A percentile compares a stretch with the other conserved stretches of the same genome.
These are phyloP conservation scores for Cryptophagus acutangulus DNA, from an alignment of 2,888 invertebrate species.

Conservation along the genomic window DNA sequence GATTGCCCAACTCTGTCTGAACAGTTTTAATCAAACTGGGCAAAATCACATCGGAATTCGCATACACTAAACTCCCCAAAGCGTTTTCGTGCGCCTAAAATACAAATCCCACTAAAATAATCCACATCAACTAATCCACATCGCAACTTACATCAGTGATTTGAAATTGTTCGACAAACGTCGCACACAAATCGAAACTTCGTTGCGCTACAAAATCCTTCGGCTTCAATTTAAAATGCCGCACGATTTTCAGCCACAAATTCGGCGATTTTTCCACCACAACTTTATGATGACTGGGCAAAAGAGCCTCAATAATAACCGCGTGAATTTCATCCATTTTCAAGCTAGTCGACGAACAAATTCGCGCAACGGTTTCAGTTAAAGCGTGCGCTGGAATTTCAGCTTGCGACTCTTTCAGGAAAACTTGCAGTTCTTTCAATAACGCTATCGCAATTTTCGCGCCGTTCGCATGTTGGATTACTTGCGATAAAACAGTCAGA, in stretches of 20 bases:
- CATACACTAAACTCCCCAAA: slow-evolving; percentile 62
- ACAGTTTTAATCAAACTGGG: slow-evolving; percentile 61
- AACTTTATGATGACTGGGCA: slow-evolving; percentile 72
- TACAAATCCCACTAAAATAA: slow-evolving; percentile 9
- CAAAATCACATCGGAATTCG: slow-evolving; percentile 62
- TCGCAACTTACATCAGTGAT: background rate
- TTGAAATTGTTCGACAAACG: slow-evolving; percentile 56
- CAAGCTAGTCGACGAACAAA: slow-evolving; percentile 45
- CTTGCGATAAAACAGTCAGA: slow-evolving; percentile 54
- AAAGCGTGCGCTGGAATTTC: slow-evolving; percentile 48
- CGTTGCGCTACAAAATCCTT: slow-evolving; percentile 57
- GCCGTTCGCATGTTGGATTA: slow-evolving; percentile 55
- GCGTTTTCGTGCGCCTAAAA: slow-evolving; percentile 62
- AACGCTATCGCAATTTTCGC: slow-evolving; percentile 60
- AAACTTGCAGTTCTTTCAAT: slow-evolving; percentile 60
- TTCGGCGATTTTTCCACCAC: slow-evolving; percentile 55
- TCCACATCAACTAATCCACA: background rate
- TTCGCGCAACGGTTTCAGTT: slow-evolving; percentile 44
- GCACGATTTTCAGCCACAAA: slow-evolving; percentile 66
- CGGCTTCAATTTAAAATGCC: slow-evolving; percentile 56
- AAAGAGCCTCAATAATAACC: slow-evolving; percentile 62
- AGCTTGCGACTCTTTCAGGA: slow-evolving; percentile 61
- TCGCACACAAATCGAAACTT: slow-evolving; percentile 55
- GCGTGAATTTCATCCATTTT: slow-evolving; percentile 53
- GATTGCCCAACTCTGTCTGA: slow-evolving; percentile 57